These are phyloP conservation scores for Ormyrus thymus DNA, from an alignment of 2,888 invertebrate genomes.

Conservation along the genomic window DNA sequence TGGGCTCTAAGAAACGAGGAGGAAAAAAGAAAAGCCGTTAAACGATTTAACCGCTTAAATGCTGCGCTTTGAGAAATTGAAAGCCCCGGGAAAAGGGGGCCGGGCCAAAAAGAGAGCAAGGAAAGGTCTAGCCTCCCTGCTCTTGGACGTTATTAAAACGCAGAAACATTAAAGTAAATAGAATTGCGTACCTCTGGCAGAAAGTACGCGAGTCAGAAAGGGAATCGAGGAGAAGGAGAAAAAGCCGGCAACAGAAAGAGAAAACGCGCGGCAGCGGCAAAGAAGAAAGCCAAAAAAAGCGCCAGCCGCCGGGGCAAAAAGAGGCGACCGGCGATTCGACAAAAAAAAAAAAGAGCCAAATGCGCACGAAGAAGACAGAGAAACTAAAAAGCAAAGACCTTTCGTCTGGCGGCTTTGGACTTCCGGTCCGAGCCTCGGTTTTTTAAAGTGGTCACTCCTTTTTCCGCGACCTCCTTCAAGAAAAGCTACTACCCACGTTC, in stretches of 20 bases:
- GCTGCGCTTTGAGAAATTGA: constrained; percentile 44
- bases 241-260: neutral
- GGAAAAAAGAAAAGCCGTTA: constrained; percentile 9
- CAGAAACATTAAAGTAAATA: constrained; percentile 52
- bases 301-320: too few species aligned
- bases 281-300: neutral
- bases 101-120: neutral
- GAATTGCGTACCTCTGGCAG: constrained; percentile 43
- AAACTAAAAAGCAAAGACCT: constrained; percentile 47
- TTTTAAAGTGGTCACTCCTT: constrained; percentile 54
- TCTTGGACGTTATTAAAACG: constrained; percentile 49
- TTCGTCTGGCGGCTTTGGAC: constrained; percentile 51
- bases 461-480: neutral
- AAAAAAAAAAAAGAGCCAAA: too few species aligned
- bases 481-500: constrained; percentile 12
- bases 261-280: neutral
- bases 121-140: neutral
- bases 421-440: constrained; percentile 55
- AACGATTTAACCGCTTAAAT: constrained; percentile 44
- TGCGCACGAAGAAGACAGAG: neutral
- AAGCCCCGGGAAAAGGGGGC: constrained; percentile 4
- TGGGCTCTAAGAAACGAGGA: too few species aligned
- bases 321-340: too few species aligned
- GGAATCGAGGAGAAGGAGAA: neutral
- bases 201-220: constrained; percentile 10